phyloP scores from a whole-genome alignment of 2,113 vertebrate genomes.

The Eidolon helvum region DNA sequence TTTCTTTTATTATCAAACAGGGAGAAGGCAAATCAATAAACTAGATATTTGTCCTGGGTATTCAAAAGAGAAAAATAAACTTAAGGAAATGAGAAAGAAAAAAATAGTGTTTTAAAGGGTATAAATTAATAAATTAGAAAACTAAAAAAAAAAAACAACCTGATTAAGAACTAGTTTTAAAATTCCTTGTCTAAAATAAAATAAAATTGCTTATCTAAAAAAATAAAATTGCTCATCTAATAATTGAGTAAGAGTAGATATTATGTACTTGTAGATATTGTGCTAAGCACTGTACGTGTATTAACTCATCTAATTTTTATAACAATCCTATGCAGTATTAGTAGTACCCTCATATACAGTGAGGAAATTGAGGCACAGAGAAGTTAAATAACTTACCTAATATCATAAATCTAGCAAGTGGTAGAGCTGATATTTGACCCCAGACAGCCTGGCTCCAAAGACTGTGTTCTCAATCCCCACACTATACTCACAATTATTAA shows the following conservation, averaged over 20 bases:
- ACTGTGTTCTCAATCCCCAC: not conserved
- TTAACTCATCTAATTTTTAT: not conserved
- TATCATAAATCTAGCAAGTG: not conserved
- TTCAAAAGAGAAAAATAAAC: slow-evolving; percentile 15
- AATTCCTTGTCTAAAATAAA: not conserved
- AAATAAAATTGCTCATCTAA: not conserved
- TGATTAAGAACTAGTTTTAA: not conserved
- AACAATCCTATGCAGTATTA: not conserved
- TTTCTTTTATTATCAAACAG: slow-evolving; percentile 26
- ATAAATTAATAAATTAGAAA: not conserved
- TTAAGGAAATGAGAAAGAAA: not conserved
- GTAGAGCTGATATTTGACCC: not conserved
- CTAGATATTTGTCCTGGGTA: not conserved
- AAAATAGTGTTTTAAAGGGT: not conserved
- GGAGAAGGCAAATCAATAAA: not conserved
- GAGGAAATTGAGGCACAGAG: not conserved
- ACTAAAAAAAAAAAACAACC: not conserved
- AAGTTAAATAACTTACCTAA: not conserved
- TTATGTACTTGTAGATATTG: not conserved
- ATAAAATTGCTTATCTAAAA: too few species aligned
- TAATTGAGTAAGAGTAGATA: not conserved
- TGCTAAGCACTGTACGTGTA: slow-evolving; percentile 36
- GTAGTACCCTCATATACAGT: not conserved
- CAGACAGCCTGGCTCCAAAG: not conserved
- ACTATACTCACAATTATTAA: not conserved